Evolutionary conservation across 2,888 invertebrate species (phyloP).

Genomic region (Tetropium fuscum): DNA sequence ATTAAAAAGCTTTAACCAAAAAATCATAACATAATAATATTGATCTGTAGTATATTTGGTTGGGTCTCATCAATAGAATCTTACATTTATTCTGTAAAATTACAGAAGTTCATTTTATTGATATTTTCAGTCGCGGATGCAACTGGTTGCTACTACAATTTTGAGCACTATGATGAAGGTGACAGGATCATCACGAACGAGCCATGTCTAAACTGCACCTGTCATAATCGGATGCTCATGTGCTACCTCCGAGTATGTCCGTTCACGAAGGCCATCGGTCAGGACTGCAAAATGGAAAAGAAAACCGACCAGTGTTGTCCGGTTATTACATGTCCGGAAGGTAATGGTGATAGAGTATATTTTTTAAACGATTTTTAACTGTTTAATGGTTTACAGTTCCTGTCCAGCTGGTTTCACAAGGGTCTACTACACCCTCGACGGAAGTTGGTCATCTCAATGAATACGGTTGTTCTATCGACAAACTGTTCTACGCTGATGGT

Average conservation of each 20-base stretch:
- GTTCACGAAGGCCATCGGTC: constrained; percentile 93
- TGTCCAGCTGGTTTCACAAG: constrained; percentile 77
- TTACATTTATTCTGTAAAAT: background rate
- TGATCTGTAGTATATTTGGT: no score
- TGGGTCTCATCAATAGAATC: no score
- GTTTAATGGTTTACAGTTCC: constrained; percentile 73
- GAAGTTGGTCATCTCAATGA: constrained; percentile 83
- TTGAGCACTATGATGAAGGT: constrained; percentile 92
- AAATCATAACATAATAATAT: no score
- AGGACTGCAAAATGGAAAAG: constrained; percentile 91
- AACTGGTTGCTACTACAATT: constrained; percentile 92
- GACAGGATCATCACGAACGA: constrained; percentile 95
- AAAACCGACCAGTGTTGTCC: constrained; percentile 94
- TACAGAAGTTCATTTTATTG: background rate
- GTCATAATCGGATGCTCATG: constrained; percentile 95
- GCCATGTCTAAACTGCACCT: constrained; percentile 95
- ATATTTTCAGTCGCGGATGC: constrained; percentile 62
- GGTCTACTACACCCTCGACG: constrained; percentile 78
- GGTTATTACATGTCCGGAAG: constrained; percentile 92
- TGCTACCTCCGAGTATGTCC: constrained; percentile 94
- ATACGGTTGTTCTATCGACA: constrained; percentile 88
- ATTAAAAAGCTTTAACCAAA: no score
- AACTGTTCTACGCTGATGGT: constrained; percentile 89
- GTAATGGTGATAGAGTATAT: constrained; percentile 66
- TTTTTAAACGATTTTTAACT: background rate